A percentile compares a stretch with the other conserved stretches of the same genome.
phyloP scores from a whole-genome alignment of 2,113 vertebrate genomes.

The Conger conger region DNA sequence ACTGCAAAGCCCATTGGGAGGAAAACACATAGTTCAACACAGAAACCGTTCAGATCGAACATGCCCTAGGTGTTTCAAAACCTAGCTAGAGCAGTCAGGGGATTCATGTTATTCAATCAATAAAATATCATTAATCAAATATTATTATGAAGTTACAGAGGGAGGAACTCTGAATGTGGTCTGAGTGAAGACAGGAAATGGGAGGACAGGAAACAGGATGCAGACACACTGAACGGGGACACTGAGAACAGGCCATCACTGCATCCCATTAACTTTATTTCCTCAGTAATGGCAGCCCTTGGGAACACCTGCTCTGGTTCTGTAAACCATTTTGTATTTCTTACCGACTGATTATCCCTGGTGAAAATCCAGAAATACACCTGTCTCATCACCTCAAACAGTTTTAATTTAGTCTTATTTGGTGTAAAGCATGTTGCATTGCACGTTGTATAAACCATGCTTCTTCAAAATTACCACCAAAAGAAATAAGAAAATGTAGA shows the following conservation, averaged over 20 bases:
- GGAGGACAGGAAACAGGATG: slow-evolving; percentile 5
- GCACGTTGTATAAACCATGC: not conserved
- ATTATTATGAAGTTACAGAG: not conserved
- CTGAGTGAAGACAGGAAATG: not conserved
- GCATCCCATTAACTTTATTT: not conserved
- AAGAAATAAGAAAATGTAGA: not conserved
- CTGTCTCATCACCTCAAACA: not conserved
- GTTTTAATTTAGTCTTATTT: not conserved
- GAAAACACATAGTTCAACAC: too few species aligned
- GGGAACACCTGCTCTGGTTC: not conserved
- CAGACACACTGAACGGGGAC: not conserved
- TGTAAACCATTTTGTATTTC: not conserved
- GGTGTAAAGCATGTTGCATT: not conserved
- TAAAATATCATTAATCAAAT: too few species aligned
- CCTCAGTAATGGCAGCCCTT: not conserved
- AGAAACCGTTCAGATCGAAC: too few species aligned
- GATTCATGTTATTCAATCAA: too few species aligned
- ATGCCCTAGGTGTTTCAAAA: too few species aligned
- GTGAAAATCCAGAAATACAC: not conserved
- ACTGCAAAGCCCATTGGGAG: too few species aligned
- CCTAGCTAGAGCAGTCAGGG: too few species aligned
- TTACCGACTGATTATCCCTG: not conserved
- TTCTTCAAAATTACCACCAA: not conserved
- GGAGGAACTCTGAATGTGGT: not conserved
- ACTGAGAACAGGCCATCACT: not conserved